Evolutionary conservation across 2,888 invertebrate genomes (phyloP), one percentile per base, ranked within the genome.

Genomic region (Deilephila elpenor): DNA sequence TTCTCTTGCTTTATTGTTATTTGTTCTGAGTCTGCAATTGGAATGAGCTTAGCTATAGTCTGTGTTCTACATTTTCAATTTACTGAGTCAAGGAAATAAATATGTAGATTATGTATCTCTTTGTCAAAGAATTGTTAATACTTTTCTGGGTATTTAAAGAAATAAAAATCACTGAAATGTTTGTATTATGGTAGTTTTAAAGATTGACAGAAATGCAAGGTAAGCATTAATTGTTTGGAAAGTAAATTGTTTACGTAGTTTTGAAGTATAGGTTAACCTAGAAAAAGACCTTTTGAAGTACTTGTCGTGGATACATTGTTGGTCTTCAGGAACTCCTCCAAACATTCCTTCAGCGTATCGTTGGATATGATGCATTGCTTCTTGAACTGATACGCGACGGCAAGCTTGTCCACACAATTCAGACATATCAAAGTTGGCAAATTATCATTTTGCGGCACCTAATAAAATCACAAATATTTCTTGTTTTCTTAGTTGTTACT

Each of bases 1-100:
- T 95, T 94, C 79, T 95, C 95, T 83, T 95, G 94, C 76, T 95
- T 95, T 83, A 95, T 94, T 20, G 94, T 93, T 19, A 95, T 93
- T 1, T 91, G 92, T 80, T 95, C 95, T 59, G 72, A 14, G 25
- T 56, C 64, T 59, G 37, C 25, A 59, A 56, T 59, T 61, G n/a
- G 6, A 71, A 59, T 29, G 20, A 29, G 29, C 11, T 53, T 6
- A 25, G 44, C 25, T 25, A 3, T 37, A 44, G 44, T 3, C 5
- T 29, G 34, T 44, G 14, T 44, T 44, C 14, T 44, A 44, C 14
- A 44, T 44, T 14, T 14, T 14, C 3, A 44, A 11, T 44, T 14
- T 14, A 44, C 44, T 44, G 2, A 3, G 3, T 44, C 1, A 11
- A 11, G 44, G 44, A 2, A 14, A 44, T 44, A 44, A 44, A 14